phyloP scores from a whole-genome alignment of 1,140 invertebrate species.

The Apis dorsata region DNA sequence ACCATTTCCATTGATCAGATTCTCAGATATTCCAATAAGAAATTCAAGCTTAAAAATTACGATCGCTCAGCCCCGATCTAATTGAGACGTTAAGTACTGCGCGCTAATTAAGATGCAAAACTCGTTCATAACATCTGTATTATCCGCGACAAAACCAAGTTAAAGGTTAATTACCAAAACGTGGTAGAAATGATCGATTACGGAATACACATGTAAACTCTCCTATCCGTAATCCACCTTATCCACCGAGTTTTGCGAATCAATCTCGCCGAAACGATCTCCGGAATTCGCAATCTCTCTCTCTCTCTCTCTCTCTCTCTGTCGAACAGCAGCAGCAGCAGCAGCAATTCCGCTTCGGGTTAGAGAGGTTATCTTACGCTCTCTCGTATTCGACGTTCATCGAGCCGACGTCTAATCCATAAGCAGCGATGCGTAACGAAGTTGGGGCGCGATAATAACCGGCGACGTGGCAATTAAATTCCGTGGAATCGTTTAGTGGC shows the following conservation, averaged over 20 bases:
- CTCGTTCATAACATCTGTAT: too few relatives aligned
- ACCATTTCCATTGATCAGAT: too few relatives aligned
- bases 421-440: slow-evolving; percentile 47
- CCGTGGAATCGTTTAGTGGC: slow-evolving; percentile 64
- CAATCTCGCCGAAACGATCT: slow-evolving; percentile 21
- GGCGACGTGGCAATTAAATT: slow-evolving; percentile 64
- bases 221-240: not conserved
- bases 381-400: slow-evolving; percentile 33
- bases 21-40: too few relatives aligned
- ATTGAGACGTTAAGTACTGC: too few relatives aligned
- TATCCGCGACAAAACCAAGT: too few relatives aligned
- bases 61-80: too few relatives aligned
- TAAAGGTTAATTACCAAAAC: not conserved
- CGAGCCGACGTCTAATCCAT: slow-evolving; percentile 47
- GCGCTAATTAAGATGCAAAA: too few relatives aligned
- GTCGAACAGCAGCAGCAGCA: too few relatives aligned
- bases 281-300: slow-evolving; percentile 2
- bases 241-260: slow-evolving; percentile 16
- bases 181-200: not conserved
- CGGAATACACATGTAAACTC: not conserved
- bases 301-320: too few relatives aligned
- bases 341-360: not conserved
- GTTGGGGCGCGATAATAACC: slow-evolving; percentile 56
- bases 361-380: not conserved
- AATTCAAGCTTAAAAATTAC: too few relatives aligned